Evolutionary conservation across 2,888 invertebrate genomes (phyloP).

Genomic region (Acanthosepion esculentum): DNA sequence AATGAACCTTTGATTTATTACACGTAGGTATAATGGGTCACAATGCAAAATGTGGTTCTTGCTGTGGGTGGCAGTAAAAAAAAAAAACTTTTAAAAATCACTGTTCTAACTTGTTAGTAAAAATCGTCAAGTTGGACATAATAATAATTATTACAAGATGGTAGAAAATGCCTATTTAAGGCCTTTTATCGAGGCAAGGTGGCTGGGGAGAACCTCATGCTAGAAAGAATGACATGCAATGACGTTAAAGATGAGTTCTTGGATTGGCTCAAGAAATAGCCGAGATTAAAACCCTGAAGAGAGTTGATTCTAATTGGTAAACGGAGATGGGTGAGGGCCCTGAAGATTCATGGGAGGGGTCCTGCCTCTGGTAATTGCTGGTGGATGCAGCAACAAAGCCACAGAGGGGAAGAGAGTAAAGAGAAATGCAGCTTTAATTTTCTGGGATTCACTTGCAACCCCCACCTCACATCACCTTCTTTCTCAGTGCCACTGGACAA

Average conservation of each 20-base stretch:
- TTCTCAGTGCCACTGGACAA: not conserved
- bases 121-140: not conserved
- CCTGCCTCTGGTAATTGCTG: not conserved
- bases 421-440: not conserved
- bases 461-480: not conserved
- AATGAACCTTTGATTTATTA: too few species aligned
- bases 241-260: not conserved
- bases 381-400: not conserved
- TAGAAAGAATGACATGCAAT: not conserved
- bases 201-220: not conserved
- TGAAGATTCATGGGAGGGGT: not conserved
- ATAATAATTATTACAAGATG: conserved; percentile 13
- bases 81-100: too few species aligned
- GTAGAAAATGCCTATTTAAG: not conserved
- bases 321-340: not conserved
- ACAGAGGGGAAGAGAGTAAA: too few species aligned
- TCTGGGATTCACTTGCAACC: not conserved
- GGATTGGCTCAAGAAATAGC: not conserved
- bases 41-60: too few species aligned
- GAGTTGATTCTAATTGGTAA: not conserved
- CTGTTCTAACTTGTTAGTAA: not conserved
- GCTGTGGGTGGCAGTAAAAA: too few species aligned
- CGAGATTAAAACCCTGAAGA: not conserved
- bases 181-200: not conserved
- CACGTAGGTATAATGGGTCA: too few species aligned